Conservation (phyloP, 2,113 vertebrate genomes). For the Scartelaos histophorus region DNA sequence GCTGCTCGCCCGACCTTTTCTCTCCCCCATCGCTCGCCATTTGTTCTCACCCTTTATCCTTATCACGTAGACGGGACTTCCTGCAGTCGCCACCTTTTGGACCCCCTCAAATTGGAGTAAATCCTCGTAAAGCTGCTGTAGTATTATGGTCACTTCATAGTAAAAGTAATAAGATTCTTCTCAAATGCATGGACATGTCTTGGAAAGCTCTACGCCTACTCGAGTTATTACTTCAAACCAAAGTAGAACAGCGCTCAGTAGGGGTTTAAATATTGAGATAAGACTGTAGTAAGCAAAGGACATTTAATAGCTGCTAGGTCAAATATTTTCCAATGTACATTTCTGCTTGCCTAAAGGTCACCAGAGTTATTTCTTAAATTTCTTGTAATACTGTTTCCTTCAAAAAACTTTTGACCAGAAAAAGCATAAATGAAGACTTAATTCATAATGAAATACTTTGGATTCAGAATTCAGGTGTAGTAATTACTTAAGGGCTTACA, state of each 20-base stretch:
- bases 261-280: not conserved
- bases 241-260: too few relatives aligned
- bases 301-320: not conserved
- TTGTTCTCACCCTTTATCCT: slow-evolving; percentile 58
- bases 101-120: not conserved
- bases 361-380: too few relatives aligned
- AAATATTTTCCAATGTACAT: too few relatives aligned
- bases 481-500: too few relatives aligned
- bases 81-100: slow-evolving; percentile 14
- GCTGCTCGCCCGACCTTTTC: slow-evolving; percentile 30
- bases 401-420: too few relatives aligned
- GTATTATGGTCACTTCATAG: not conserved
- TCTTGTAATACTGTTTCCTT: not conserved
- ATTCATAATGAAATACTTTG: too few relatives aligned
- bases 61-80: slow-evolving; percentile 45
- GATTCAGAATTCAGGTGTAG: too few relatives aligned
- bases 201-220: not conserved
- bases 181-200: not conserved
- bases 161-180: not conserved
- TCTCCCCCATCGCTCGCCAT: slow-evolving; percentile 44
- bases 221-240: too few relatives aligned
- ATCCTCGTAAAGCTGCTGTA: slow-evolving; percentile 4
- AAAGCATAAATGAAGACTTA: too few relatives aligned
- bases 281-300: not conserved
- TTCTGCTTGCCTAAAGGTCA: too few relatives aligned